Evolutionary conservation across 2,888 invertebrate genomes (phyloP).

Genomic region (Dryocosmus kuriphilus): DNA sequence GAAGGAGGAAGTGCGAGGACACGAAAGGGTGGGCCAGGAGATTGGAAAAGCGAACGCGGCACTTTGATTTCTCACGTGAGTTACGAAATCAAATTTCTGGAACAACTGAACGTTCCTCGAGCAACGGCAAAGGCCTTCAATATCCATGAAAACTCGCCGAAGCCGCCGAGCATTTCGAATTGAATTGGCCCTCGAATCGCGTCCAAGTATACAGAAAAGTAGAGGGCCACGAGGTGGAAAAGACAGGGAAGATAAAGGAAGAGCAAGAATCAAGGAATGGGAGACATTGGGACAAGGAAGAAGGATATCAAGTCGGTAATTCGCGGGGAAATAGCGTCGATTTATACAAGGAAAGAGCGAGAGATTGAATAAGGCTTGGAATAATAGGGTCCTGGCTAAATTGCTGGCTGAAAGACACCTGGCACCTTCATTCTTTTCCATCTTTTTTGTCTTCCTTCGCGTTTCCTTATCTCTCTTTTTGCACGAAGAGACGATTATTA

Average conservation of each 20-base stretch:
- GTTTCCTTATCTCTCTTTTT: background rate
- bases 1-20: slow-evolving; percentile 27
- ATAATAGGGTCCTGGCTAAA: slow-evolving; percentile 65
- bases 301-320: slow-evolving; percentile 58
- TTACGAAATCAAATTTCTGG: slow-evolving; percentile 59
- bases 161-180: slow-evolving; percentile 47
- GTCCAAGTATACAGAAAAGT: slow-evolving; percentile 39
- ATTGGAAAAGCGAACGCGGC: slow-evolving; percentile 50
- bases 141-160: slow-evolving; percentile 47
- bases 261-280: slow-evolving; percentile 33
- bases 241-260: slow-evolving; percentile 41
- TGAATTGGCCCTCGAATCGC: slow-evolving; percentile 52
- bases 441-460: background rate
- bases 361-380: slow-evolving; percentile 66
- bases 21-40: slow-evolving; percentile 35
- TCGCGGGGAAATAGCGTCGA: slow-evolving; percentile 62
- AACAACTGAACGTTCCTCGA: slow-evolving; percentile 52
- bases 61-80: slow-evolving; percentile 55
- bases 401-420: slow-evolving; percentile 61
- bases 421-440: slow-evolving; percentile 51
- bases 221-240: slow-evolving; percentile 43
- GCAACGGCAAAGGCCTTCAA: slow-evolving; percentile 40
- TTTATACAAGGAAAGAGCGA: slow-evolving; percentile 64
- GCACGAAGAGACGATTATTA: background rate
- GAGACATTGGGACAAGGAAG: slow-evolving; percentile 52